Percentiles rank a stretch among this genome's conserved stretches.
Evolutionary conservation across 2,797 vertebrate species (phyloP).

Genomic region (Chlorospingus flavigularis): DNA sequence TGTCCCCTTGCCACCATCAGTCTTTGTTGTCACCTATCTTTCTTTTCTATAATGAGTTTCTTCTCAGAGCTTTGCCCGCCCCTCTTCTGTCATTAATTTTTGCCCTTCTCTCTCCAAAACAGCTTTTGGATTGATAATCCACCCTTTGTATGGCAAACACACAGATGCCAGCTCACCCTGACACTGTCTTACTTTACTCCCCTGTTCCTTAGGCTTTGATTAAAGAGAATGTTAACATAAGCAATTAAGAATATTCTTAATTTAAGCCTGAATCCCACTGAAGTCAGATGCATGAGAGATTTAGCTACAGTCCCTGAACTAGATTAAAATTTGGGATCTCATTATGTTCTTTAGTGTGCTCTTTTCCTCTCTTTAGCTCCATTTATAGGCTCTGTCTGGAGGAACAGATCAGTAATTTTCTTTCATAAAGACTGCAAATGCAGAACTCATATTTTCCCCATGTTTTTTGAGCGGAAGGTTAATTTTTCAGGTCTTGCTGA

Average conservation of each 20-base stretch:
- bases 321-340: neutral
- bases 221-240: neutral
- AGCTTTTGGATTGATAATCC: neutral
- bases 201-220: neutral
- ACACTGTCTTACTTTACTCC: neutral
- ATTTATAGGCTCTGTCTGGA: neutral
- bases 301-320: neutral
- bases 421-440: neutral
- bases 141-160: neutral
- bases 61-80: neutral
- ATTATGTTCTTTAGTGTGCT: neutral
- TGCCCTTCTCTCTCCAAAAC: neutral
- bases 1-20: rapidly evolving
- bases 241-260: neutral
- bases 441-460: neutral
- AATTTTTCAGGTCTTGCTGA: neutral
- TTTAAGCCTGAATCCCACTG: neutral
- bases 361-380: neutral
- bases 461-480: neutral
- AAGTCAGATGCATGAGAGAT: neutral
- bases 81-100: neutral
- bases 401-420: neutral
- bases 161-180: neutral
- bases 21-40: neutral
- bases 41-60: neutral